phyloP scores from a whole-genome alignment of 2,113 vertebrate species.

The Lagopus muta region DNA sequence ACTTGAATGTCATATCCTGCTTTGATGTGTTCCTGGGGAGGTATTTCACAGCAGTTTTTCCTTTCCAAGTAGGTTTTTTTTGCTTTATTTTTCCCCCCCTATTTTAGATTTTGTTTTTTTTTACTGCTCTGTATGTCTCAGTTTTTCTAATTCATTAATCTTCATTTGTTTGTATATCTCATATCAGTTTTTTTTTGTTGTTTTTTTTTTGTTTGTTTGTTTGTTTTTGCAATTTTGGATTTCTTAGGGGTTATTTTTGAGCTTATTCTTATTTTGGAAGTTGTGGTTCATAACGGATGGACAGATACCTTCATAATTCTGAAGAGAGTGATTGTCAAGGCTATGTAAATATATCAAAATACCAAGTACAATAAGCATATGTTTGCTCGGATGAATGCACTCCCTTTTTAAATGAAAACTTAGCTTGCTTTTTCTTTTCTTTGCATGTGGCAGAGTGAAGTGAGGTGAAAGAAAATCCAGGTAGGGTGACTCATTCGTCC shows the following conservation, averaged over 20 bases:
- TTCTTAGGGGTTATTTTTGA: background rate
- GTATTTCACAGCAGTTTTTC: background rate
- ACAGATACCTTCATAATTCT: background rate
- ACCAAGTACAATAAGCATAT: background rate
- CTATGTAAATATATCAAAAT: background rate
- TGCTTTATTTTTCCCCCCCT: background rate
- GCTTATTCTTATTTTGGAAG: background rate
- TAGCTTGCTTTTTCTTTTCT: slow-evolving; percentile 61
- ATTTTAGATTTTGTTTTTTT: background rate
- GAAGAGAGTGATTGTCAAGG: background rate
- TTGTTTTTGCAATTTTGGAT: background rate
- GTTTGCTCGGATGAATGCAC: slow-evolving; percentile 24
- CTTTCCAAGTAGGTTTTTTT: background rate
- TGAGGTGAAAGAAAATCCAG: slow-evolving; percentile 57
- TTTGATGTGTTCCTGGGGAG: background rate
- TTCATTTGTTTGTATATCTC: background rate
- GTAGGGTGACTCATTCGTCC: slow-evolving; percentile 45
- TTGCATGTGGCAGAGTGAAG: slow-evolving; percentile 51
- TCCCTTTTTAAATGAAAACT: slow-evolving; percentile 39
- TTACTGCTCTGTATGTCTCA: background rate
- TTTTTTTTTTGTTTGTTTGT: background rate
- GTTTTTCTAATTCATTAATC: background rate
- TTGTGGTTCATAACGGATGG: background rate
- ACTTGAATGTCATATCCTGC: slow-evolving; percentile 8
- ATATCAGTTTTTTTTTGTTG: background rate